A percentile compares a stretch with the other conserved stretches of the same genome.
phyloP scores from a whole-genome alignment of 2,113 vertebrate genomes.

The Dasyurus viverrinus region DNA sequence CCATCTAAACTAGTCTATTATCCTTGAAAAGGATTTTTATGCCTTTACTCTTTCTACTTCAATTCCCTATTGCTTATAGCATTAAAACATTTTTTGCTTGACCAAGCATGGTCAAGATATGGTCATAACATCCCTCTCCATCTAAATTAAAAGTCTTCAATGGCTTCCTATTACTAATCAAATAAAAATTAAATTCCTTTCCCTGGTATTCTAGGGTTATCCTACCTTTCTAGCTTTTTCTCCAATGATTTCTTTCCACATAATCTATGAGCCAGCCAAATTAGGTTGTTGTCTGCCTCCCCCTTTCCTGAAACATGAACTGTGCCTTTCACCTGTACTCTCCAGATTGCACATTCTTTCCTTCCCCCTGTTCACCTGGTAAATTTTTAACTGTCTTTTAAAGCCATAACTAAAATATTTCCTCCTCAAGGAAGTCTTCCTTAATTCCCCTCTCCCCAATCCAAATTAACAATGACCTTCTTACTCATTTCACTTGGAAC shows the following conservation, averaged over 20 bases:
- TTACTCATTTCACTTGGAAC: not conserved
- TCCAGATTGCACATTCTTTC: not conserved
- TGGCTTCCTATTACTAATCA: not conserved
- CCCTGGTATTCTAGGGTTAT: too few relatives aligned
- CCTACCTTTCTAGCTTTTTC: not conserved
- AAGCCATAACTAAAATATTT: too few relatives aligned
- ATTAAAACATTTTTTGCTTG: not conserved
- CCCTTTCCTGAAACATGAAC: not conserved
- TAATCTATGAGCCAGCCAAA: not conserved
- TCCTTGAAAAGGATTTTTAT: not conserved
- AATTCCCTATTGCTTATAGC: not conserved
- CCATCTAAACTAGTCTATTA: not conserved
- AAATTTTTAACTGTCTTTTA: not conserved
- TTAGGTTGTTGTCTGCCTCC: not conserved
- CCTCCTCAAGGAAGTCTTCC: not conserved
- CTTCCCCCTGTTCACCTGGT: not conserved
- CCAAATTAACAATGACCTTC: too few relatives aligned
- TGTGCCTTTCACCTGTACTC: not conserved
- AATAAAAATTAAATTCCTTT: not conserved
- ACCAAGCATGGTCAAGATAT: not conserved
- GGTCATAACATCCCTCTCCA: not conserved
- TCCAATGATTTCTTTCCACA: too few relatives aligned
- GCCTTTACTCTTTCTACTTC: not conserved
- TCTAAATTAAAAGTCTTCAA: not conserved
- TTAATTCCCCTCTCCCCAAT: not conserved